Evolutionary conservation across 2,113 vertebrate species (phyloP).

Genomic region (Ahaetulla prasina): DNA sequence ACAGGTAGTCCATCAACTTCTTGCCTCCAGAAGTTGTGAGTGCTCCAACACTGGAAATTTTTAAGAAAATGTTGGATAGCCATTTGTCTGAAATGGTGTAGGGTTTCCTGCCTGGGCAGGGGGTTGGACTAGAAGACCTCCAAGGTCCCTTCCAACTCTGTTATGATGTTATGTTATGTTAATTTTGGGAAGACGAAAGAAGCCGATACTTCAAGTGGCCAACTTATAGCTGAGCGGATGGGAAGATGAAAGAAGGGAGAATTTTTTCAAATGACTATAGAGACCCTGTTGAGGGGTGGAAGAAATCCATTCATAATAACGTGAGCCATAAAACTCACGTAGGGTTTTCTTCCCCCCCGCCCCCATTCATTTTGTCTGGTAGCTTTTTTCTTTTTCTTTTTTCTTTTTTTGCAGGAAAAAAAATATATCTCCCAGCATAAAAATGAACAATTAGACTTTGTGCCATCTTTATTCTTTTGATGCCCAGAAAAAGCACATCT

Average conservation of each 20-base stretch:
- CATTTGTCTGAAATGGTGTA: too few relatives aligned
- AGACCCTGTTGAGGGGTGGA: neutral
- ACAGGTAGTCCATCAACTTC: neutral
- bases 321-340: slow-evolving; percentile 5
- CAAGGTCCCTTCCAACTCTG: too few relatives aligned
- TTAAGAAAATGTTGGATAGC: too few relatives aligned
- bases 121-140: too few relatives aligned
- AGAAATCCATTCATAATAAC: neutral
- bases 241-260: neutral
- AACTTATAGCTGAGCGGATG: neutral
- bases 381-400: neutral
- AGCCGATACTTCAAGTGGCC: neutral
- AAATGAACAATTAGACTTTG: neutral
- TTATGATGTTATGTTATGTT: too few relatives aligned
- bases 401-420: neutral
- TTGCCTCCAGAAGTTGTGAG: too few relatives aligned
- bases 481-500: neutral
- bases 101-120: too few relatives aligned
- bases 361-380: neutral
- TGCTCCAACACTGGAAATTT: too few relatives aligned
- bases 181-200: neutral
- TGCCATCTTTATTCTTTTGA: neutral
- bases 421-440: neutral
- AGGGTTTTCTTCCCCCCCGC: too few relatives aligned
- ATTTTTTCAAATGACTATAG: neutral